These are phyloP conservation scores for Aphidoletes aphidimyza DNA, from an alignment of 2,888 invertebrate species.

Conservation along the genomic window DNA sequence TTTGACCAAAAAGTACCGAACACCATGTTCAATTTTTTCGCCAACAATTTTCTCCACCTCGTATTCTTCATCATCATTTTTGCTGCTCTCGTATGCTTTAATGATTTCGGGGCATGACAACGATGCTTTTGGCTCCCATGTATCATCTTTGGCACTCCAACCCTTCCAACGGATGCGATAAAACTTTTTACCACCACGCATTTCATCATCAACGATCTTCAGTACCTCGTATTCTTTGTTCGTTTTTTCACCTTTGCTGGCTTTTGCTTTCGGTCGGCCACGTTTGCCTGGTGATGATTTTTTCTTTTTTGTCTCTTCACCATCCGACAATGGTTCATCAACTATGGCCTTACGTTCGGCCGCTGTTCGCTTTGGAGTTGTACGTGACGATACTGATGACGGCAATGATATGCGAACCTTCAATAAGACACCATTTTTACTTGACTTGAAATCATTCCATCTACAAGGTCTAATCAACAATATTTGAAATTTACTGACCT, in stretches of 20 bases:
- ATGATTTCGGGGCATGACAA: slow-evolving; percentile 78
- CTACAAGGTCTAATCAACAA: background rate
- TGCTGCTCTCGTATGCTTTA: slow-evolving; percentile 66
- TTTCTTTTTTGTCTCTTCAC: background rate
- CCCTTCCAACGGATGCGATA: slow-evolving; percentile 84
- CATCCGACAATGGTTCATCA: background rate
- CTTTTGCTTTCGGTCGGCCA: background rate
- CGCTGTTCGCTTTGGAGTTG: background rate
- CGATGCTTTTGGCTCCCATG: slow-evolving; percentile 80
- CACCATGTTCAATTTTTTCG: slow-evolving; percentile 75
- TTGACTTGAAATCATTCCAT: background rate
- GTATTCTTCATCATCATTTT: slow-evolving; percentile 19
- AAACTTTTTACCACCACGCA: slow-evolving; percentile 74
- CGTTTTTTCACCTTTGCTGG: background rate
- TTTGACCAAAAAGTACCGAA: slow-evolving; percentile 76
- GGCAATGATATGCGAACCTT: slow-evolving; percentile 55
- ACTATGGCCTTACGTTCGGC: background rate
- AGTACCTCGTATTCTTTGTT: slow-evolving; percentile 68
- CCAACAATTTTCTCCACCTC: slow-evolving; percentile 76
- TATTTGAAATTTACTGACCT: slow-evolving; percentile 57
- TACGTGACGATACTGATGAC: background rate
- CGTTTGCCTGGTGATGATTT: background rate
- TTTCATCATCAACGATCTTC: slow-evolving; percentile 76
- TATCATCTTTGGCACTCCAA: slow-evolving; percentile 75
- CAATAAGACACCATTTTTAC: background rate